Conservation (phyloP, 2,888 invertebrate species). For the Panopea generosa region DNA sequence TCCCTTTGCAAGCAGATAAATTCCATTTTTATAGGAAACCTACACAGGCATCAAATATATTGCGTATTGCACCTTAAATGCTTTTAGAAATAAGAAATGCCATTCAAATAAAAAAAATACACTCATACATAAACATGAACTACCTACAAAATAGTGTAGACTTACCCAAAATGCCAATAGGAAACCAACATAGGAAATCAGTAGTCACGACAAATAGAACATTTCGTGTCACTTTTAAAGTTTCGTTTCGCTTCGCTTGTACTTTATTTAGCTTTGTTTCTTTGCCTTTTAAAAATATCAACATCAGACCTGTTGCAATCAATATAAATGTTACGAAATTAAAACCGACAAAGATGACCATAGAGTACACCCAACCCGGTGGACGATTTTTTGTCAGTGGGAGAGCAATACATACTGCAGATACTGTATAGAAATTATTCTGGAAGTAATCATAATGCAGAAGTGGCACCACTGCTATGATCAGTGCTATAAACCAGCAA, state of each 20-base stretch:
- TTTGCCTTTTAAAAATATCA: slow-evolving; percentile 72
- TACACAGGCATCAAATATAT: too few species aligned
- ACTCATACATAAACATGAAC: slow-evolving; percentile 51
- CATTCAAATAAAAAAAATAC: too few species aligned
- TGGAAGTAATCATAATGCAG: slow-evolving; percentile 76
- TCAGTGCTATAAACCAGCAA: slow-evolving; percentile 75
- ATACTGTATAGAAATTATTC: slow-evolving; percentile 78
- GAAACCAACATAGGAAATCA: slow-evolving; percentile 81
- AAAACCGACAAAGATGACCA: slow-evolving; percentile 79
- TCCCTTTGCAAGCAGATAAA: too few species aligned
- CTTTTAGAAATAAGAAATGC: too few species aligned
- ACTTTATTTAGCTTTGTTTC: slow-evolving; percentile 5
- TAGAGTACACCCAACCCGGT: slow-evolving; percentile 83
- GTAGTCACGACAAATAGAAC: slow-evolving; percentile 77
- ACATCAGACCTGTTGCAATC: slow-evolving; percentile 77
- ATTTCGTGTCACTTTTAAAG: slow-evolving; percentile 74
- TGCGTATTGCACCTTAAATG: too few species aligned
- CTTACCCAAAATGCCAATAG: slow-evolving; percentile 61
- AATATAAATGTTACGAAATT: slow-evolving; percentile 79
- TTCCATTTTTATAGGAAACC: too few species aligned
- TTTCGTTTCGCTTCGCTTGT: slow-evolving; percentile 28
- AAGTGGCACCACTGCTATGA: slow-evolving; percentile 79
- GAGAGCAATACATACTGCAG: slow-evolving; percentile 81
- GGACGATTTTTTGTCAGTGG: slow-evolving; percentile 80
- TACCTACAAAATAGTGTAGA: too few species aligned